phyloP scores from a whole-genome alignment of 2,888 invertebrate species.

The Crocallis elinguaria region DNA sequence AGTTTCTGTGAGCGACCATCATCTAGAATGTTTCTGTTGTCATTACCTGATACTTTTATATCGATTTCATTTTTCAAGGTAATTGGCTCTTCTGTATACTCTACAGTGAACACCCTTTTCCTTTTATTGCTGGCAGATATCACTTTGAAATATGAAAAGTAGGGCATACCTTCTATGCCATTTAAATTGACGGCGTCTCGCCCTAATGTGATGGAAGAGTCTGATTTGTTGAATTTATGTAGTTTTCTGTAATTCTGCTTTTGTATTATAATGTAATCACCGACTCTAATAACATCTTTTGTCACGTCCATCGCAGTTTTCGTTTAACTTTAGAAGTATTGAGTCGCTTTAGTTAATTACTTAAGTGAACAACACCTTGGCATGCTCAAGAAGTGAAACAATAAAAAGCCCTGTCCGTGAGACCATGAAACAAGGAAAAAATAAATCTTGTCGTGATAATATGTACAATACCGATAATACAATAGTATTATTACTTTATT shows the following conservation, averaged over 20 bases:
- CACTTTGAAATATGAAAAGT: slow-evolving; percentile 91
- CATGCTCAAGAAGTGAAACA: too few relatives aligned
- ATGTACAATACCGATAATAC: too few relatives aligned
- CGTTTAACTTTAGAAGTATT: not conserved
- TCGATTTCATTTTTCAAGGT: slow-evolving; percentile 86
- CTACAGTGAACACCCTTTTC: slow-evolving; percentile 83
- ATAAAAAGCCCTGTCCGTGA: too few relatives aligned
- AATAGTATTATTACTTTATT: too few relatives aligned
- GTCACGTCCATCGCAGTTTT: slow-evolving; percentile 13
- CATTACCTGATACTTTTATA: slow-evolving; percentile 88
- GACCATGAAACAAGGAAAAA: too few relatives aligned
- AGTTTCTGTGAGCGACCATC: slow-evolving; percentile 92
- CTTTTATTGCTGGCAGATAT: slow-evolving; percentile 84
- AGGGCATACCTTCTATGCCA: slow-evolving; percentile 88
- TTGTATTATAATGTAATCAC: slow-evolving; percentile 91
- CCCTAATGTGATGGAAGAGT: slow-evolving; percentile 87
- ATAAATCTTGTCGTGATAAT: too few relatives aligned
- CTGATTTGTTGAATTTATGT: slow-evolving; percentile 88
- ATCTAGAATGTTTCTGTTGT: slow-evolving; percentile 94
- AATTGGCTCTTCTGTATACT: slow-evolving; percentile 76
- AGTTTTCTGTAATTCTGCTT: slow-evolving; percentile 91
- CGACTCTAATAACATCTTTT: slow-evolving; percentile 81
- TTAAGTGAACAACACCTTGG: too few relatives aligned
- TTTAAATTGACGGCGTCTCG: slow-evolving; percentile 88
- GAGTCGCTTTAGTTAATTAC: not conserved